These are phyloP conservation scores for Cynodonichthys magdalenae DNA, from an alignment of 2,797 vertebrate genomes.

Conservation along the genomic window DNA sequence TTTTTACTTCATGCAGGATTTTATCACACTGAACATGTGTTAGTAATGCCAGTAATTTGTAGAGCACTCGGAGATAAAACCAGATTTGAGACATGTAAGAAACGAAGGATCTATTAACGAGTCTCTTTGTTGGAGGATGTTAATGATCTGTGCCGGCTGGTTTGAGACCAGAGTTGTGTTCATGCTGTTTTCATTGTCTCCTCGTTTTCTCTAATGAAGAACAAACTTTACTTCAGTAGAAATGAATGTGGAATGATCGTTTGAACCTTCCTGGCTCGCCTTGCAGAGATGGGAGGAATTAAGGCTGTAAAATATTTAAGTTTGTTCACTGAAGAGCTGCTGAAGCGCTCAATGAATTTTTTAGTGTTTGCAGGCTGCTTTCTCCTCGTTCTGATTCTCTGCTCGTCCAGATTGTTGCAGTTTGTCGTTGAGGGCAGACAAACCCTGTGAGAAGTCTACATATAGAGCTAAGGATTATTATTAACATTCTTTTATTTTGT, in stretches of 20 bases:
- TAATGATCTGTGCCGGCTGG: slow-evolving; percentile 58
- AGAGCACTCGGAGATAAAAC: slow-evolving; percentile 20
- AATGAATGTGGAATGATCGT: slow-evolving; percentile 23
- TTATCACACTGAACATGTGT: slow-evolving; percentile 48
- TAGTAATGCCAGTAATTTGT: slow-evolving; percentile 27
- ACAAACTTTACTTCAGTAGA: slow-evolving; percentile 29
- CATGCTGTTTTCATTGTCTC: slow-evolving; percentile 60
- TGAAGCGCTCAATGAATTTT: slow-evolving; percentile 55
- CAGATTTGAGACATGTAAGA: slow-evolving; percentile 29
- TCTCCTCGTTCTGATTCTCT: slow-evolving; percentile 13
- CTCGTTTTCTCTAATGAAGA: slow-evolving; percentile 41
- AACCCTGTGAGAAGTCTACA: slow-evolving; percentile 15
- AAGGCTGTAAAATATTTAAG: slow-evolving; percentile 56
- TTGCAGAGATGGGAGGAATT: slow-evolving; percentile 19
- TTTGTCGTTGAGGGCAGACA: slow-evolving; percentile 46
- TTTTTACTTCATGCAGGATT: slow-evolving; percentile 42
- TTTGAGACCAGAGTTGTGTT: slow-evolving; percentile 41
- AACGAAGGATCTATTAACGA: slow-evolving; percentile 24
- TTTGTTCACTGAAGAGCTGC: slow-evolving; percentile 33
- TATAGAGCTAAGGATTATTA: too few species aligned
- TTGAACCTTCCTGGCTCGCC: slow-evolving; percentile 16
- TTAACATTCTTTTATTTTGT: too few species aligned
- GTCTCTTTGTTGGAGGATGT: slow-evolving; percentile 21
- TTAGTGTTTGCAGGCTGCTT: slow-evolving; percentile 40
- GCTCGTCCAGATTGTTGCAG: slow-evolving; percentile 27